These are phyloP conservation scores for Pseudochaenichthys georgianus DNA, from an alignment of 2,797 vertebrate genomes.

Conservation along the genomic window DNA sequence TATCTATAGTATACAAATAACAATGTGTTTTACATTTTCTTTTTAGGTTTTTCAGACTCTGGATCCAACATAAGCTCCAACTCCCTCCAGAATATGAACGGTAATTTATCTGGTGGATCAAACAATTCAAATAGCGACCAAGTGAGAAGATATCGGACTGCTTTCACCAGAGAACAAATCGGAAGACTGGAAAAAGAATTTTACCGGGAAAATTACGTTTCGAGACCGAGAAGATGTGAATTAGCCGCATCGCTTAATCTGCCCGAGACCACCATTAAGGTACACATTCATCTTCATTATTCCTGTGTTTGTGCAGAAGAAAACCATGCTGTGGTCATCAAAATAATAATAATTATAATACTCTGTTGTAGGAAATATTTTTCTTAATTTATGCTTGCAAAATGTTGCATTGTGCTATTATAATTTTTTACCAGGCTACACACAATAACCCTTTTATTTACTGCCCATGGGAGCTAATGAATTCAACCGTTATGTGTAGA, in stretches of 20 bases:
- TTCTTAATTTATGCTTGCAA: not conserved
- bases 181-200: slow-evolving; percentile 90
- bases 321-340: not conserved
- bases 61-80: slow-evolving; percentile 88
- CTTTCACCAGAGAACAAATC: slow-evolving; percentile 90
- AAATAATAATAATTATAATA: slow-evolving; percentile 2
- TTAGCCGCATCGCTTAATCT: slow-evolving; percentile 96
- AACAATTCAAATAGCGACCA: slow-evolving; percentile 90
- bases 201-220: slow-evolving; percentile 93
- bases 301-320: slow-evolving; percentile 11
- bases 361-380: not conserved
- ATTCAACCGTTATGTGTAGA: not conserved
- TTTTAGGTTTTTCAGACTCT: slow-evolving; percentile 89
- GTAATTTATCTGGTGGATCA: slow-evolving; percentile 88
- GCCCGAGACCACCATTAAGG: slow-evolving; percentile 99
- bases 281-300: slow-evolving; percentile 68
- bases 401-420: not conserved
- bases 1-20: not conserved
- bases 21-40: not conserved
- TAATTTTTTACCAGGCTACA: not conserved
- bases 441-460: not conserved
- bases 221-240: slow-evolving; percentile 96
- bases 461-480: not conserved
- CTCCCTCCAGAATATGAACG: slow-evolving; percentile 88
- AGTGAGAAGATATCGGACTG: slow-evolving; percentile 91